Evolutionary conservation across 2,888 invertebrate species (phyloP), one percentile per base, ranked within the genome.

Genomic region (Drosophila stalkeri): DNA sequence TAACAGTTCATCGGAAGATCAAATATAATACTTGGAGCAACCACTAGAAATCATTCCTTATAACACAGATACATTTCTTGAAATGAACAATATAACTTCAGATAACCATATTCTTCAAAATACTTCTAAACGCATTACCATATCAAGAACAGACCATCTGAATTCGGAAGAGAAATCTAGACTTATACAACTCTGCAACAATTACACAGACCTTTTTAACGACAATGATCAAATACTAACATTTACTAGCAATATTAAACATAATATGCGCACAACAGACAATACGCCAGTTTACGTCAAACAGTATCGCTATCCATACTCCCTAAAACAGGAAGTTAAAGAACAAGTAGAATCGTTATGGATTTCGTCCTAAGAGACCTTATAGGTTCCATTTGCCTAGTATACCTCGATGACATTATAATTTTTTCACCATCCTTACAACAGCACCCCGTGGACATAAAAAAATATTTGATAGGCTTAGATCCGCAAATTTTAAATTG

Each of bases 271-370:
- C 23, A 54, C 23, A 27, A 55, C 12, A n/a, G 41, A 41, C 27
- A n/a, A 55, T 6, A 55, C n/a, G 4, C 55, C 27, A 2, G 27
- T 41, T n/a, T 27, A n/a, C n/a, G 41, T 55, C 7, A 31, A 41
- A 27, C 37, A 39, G 18, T 41, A 41, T 27, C 27, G 55, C 0
- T 41, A 55, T n/a, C 41, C 41, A 9, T 55, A 41, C n/a, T n/a
- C 37, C 5, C 7, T 37, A 37, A 41, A 41, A 41, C 39, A 41
- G 16, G 55, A 55, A 43, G 44, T 57, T 8, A 57, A 46, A 20
- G 35, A 57, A 20, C 44, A 57, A 33, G 20, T 57, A 33, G 3
- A 57, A 0, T 31, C 27, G 61, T 52, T 6, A 52, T 44, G 44
- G 44, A 23, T 12, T 12, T 3, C 9, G 31, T 31, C 31, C 31